Conservation (phyloP, 2,113 vertebrate genomes). For the Seriola aureovittata region DNA sequence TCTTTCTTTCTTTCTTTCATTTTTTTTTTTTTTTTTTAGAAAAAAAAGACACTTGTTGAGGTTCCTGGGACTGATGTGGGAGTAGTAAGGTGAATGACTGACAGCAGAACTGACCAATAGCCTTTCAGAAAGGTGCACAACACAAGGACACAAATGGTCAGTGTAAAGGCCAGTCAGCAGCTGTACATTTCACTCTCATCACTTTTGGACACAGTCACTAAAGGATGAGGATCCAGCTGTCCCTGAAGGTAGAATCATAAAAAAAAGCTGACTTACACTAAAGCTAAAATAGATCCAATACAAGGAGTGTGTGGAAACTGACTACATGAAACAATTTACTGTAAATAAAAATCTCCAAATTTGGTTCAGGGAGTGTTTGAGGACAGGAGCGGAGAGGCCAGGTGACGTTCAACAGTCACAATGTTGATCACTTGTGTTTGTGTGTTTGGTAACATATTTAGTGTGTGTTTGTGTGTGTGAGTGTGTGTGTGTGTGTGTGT, state of each 20-base stretch:
- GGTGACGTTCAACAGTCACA: constrained; percentile 40
- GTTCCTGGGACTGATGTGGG: constrained; percentile 66
- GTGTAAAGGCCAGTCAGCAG: constrained; percentile 51
- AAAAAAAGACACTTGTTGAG: constrained; percentile 83
- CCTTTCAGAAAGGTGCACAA: constrained; percentile 48
- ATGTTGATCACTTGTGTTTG: constrained; percentile 24
- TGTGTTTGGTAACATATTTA: constrained; percentile 19
- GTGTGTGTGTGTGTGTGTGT: constrained; percentile 39
- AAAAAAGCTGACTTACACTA: constrained; percentile 35
- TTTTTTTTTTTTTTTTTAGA: constrained; percentile 54
- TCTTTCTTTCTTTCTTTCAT: background rate
- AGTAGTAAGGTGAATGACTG: constrained; percentile 31
- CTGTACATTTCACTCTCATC: constrained; percentile 17
- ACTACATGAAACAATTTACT: constrained; percentile 72
- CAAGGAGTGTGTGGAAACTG: constrained; percentile 55
- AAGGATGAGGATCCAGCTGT: constrained; percentile 45
- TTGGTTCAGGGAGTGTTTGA: constrained; percentile 34
- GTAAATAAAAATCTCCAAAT: constrained; percentile 54
- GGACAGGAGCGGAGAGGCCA: constrained; percentile 47
- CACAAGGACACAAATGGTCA: constrained; percentile 54
- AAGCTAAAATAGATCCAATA: constrained; percentile 41
- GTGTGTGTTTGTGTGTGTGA: constrained; percentile 40
- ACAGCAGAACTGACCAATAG: constrained; percentile 42
- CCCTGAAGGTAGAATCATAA: constrained; percentile 72
- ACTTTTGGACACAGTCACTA: constrained; percentile 21